phyloP scores from a whole-genome alignment of 1,140 invertebrate species.

The Watersipora subatra region DNA sequence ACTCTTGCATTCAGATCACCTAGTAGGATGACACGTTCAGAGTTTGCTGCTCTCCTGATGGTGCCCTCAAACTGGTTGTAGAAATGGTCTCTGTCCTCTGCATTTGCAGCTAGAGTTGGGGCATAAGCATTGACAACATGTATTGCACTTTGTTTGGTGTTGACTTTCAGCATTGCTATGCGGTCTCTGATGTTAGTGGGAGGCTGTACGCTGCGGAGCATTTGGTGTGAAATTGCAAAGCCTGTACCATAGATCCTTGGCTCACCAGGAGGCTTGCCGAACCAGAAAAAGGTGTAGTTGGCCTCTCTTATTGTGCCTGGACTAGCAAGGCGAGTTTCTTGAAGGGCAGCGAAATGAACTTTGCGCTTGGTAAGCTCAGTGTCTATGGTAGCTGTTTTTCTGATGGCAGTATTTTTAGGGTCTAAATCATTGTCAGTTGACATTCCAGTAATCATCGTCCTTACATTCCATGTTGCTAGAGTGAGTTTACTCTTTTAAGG shows the following conservation, averaged over 20 bases:
- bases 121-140: neutral
- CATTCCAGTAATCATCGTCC: conserved; percentile 12
- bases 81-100: neutral
- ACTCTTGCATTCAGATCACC: neutral
- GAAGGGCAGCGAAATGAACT: conserved; percentile 8
- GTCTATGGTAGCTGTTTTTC: conserved; percentile 13
- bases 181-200: neutral
- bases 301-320: conserved; percentile 9
- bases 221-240: neutral
- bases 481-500: neutral
- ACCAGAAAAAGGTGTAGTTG: conserved; percentile 14
- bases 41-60: neutral
- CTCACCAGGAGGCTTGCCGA: conserved; percentile 5
- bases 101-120: neutral
- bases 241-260: neutral
- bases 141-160: neutral
- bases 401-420: neutral
- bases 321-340: conserved; percentile 9
- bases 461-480: conserved; percentile 10
- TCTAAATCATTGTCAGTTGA: conserved; percentile 5
- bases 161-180: neutral
- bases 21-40: neutral
- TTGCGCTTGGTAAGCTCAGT: conserved; percentile 7
- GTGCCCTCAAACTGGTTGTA: neutral
- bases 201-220: neutral